These are phyloP conservation scores for Dasypogon diadema DNA, from an alignment of 2,888 invertebrate species.

Conservation along the genomic window DNA sequence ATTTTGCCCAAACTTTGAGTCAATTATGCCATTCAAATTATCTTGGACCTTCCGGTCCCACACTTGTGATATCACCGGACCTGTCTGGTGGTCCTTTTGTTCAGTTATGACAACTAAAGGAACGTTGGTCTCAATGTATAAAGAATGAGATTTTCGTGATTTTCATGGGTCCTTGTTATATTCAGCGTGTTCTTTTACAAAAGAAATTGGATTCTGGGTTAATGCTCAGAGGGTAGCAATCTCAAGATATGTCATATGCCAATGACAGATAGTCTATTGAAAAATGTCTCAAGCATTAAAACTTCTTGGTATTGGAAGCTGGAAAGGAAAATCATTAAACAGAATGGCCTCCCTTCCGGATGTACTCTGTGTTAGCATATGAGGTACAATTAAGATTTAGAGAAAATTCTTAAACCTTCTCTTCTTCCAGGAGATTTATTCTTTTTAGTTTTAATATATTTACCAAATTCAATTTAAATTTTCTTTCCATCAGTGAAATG, in stretches of 20 bases:
- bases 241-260: conserved; percentile 9
- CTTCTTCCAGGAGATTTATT: not conserved
- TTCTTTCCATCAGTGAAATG: not conserved
- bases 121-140: not conserved
- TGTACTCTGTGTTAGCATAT: not conserved
- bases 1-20: conserved; percentile 2
- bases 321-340: not conserved
- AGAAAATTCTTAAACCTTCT: not conserved
- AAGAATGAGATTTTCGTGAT: not conserved
- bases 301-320: not conserved
- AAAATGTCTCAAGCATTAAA: conserved; percentile 17
- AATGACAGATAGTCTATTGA: conserved; percentile 38
- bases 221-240: not conserved
- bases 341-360: not conserved
- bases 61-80: conserved; percentile 13
- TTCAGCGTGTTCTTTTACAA: not conserved
- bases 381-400: conserved; percentile 8
- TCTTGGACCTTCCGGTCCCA: conserved; percentile 30
- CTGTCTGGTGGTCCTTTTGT: conserved; percentile 12
- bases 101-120: conserved; percentile 26
- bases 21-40: conserved; percentile 39
- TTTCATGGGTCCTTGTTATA: not conserved
- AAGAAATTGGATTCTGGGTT: conserved; percentile 29
- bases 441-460: not conserved
- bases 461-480: too few species aligned